phyloP scores from a whole-genome alignment of 2,113 vertebrate species.

The Callipepla californica region DNA sequence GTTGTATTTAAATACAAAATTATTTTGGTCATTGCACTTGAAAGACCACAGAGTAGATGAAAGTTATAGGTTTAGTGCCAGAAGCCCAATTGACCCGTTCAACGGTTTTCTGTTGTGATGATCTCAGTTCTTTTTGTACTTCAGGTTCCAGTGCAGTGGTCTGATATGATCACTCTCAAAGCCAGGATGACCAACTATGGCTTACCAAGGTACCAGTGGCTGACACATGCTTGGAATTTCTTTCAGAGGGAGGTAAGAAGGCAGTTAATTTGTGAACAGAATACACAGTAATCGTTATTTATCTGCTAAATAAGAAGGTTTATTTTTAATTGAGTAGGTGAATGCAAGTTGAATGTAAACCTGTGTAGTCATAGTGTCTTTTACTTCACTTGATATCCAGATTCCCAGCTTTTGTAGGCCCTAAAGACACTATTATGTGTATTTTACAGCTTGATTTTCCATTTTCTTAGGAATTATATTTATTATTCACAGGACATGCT shows the following conservation, averaged over 20 bases:
- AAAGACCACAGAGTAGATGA: background rate
- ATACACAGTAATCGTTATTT: background rate
- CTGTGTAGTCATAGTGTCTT: background rate
- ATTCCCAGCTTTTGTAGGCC: background rate
- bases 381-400: background rate
- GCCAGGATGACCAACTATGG: constrained; percentile 94
- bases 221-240: constrained; percentile 97
- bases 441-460: background rate
- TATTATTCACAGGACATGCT: background rate
- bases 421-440: background rate
- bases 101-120: background rate
- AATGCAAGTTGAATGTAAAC: background rate
- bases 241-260: constrained; percentile 94
- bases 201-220: constrained; percentile 92
- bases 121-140: background rate
- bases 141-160: constrained; percentile 91
- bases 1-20: background rate
- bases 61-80: background rate
- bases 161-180: constrained; percentile 97
- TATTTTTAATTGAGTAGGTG: background rate
- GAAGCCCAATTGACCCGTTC: background rate
- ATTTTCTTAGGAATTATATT: background rate
- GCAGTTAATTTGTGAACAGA: background rate
- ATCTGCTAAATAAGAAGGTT: background rate
- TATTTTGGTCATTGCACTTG: background rate